Conservation (phyloP, 1,140 invertebrate genomes). For the Tribolium madens region DNA sequence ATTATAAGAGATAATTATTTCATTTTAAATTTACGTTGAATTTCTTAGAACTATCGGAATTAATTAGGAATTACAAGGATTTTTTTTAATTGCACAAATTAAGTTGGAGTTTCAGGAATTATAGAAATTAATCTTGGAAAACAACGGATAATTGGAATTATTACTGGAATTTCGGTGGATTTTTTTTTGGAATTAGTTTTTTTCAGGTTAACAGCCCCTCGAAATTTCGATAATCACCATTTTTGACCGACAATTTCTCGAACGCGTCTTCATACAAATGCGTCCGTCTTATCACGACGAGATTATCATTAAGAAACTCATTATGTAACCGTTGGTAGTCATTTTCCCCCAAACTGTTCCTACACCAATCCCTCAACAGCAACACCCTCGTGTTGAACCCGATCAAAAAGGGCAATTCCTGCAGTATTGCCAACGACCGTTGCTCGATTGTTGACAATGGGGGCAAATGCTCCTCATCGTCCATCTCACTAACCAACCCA, state of each 20-base stretch:
- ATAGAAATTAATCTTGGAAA: too few species aligned
- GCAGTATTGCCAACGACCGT: constrained; percentile 86
- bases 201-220: too few species aligned
- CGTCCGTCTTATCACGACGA: constrained; percentile 84
- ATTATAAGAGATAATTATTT: too few species aligned
- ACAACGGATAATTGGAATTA: too few species aligned
- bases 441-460: constrained; percentile 90
- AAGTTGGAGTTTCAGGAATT: too few species aligned
- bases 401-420: constrained; percentile 94
- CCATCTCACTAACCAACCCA: constrained; percentile 54
- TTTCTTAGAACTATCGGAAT: too few species aligned
- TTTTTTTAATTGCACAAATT: too few species aligned
- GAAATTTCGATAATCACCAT: too few species aligned
- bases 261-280: constrained; percentile 98
- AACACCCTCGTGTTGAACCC: constrained; percentile 90
- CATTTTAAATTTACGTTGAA: too few species aligned
- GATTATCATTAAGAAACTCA: constrained; percentile 58
- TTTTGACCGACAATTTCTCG: constrained; percentile 91
- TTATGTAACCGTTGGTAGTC: constrained; percentile 58
- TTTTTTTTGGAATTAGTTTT: too few species aligned
- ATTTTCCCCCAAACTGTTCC: constrained; percentile 59
- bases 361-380: constrained; percentile 81
- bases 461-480: constrained; percentile 76
- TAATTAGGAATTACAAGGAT: too few species aligned
- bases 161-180: too few species aligned